These are phyloP conservation scores for Torymus texanus DNA, from an alignment of 2,888 invertebrate genomes.

Conservation along the genomic window DNA sequence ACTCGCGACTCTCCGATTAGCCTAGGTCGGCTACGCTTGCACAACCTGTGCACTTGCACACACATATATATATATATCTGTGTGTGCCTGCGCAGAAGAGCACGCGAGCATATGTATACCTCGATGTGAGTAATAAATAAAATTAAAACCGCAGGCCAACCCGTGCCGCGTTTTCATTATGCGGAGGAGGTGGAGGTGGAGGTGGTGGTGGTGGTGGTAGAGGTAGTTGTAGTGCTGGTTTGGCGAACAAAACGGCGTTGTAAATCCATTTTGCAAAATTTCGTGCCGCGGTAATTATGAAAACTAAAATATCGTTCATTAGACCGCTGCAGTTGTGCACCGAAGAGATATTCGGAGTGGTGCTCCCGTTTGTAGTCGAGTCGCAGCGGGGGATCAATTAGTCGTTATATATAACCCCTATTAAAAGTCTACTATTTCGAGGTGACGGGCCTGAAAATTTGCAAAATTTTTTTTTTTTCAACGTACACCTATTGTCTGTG, in stretches of 20 bases:
- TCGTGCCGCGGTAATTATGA: not conserved
- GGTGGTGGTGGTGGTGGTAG: not conserved
- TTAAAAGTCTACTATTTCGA: too few relatives aligned
- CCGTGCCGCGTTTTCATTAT: slow-evolving; percentile 23
- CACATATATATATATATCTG: too few relatives aligned
- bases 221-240: not conserved
- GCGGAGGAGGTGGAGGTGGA: not conserved
- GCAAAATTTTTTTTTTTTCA: too few relatives aligned
- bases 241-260: too few relatives aligned
- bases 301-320: slow-evolving; percentile 12
- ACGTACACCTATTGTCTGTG: too few relatives aligned
- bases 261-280: not conserved
- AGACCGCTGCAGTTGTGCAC: not conserved
- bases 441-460: too few relatives aligned
- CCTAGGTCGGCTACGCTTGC: not conserved
- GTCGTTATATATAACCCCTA: too few relatives aligned
- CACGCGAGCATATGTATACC: not conserved
- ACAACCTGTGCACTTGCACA: too few relatives aligned
- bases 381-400: too few relatives aligned
- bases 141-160: slow-evolving; percentile 38
- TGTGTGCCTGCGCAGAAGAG: not conserved
- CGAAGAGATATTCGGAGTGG: too few relatives aligned
- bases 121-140: slow-evolving; percentile 40
- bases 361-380: too few relatives aligned
- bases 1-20: slow-evolving; percentile 25